These are phyloP conservation scores for Metalampra italica DNA, from an alignment of 2,888 invertebrate genomes.

Conservation along the genomic window DNA sequence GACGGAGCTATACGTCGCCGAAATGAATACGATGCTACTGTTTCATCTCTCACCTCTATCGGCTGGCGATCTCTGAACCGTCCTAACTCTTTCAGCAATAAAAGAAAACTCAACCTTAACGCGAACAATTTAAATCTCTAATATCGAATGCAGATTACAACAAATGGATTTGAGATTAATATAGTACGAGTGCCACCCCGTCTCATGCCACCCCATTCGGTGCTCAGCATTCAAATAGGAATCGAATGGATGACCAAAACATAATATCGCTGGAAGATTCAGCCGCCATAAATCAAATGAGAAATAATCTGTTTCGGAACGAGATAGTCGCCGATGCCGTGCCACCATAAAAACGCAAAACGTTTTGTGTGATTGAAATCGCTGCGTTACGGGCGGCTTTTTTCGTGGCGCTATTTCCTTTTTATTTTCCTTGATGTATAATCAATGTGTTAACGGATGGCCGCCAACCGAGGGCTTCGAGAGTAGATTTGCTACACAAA, in stretches of 20 bases:
- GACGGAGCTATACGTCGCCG: slow-evolving; percentile 65
- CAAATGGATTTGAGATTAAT: slow-evolving; percentile 79
- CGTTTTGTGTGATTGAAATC: slow-evolving; percentile 78
- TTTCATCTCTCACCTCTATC: slow-evolving; percentile 79
- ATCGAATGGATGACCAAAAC: slow-evolving; percentile 80
- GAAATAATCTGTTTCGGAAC: slow-evolving; percentile 79
- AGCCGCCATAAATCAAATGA: slow-evolving; percentile 79
- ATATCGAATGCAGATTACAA: slow-evolving; percentile 69
- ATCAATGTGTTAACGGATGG: slow-evolving; percentile 78
- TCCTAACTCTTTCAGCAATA: slow-evolving; percentile 64
- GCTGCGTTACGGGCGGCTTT: slow-evolving; percentile 62
- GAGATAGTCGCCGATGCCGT: slow-evolving; percentile 73
- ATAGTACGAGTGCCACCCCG: slow-evolving; percentile 76
- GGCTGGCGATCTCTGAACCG: slow-evolving; percentile 70
- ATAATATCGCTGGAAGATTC: slow-evolving; percentile 78
- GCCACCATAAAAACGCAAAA: slow-evolving; percentile 77
- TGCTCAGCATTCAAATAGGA: slow-evolving; percentile 78
- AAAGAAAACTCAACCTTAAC: slow-evolving; percentile 60
- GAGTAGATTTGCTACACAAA: slow-evolving; percentile 75
- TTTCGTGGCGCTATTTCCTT: slow-evolving; percentile 68
- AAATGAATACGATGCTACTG: slow-evolving; percentile 77
- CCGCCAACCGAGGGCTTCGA: slow-evolving; percentile 58
- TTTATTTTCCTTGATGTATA: slow-evolving; percentile 77
- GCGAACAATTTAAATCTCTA: slow-evolving; percentile 39
- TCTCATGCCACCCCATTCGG: slow-evolving; percentile 73